Evolutionary conservation across 2,888 invertebrate genomes (phyloP).

Genomic region (Sesia bembeciformis): DNA sequence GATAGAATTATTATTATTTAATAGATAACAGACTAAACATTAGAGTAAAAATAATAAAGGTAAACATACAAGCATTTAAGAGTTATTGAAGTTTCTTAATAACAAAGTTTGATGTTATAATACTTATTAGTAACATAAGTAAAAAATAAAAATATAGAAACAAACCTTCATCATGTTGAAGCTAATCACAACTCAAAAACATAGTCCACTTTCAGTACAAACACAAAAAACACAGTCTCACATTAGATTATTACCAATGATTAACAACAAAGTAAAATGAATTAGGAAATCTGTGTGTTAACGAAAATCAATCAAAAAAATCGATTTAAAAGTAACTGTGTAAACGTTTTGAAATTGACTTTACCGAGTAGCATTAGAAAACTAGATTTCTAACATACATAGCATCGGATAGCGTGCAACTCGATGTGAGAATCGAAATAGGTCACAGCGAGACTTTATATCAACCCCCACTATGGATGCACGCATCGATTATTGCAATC

Average conservation of each 20-base stretch:
- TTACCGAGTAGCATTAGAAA: not conserved
- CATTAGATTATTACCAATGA: not conserved
- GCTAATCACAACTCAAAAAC: constrained; percentile 4
- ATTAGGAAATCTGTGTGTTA: too few species aligned
- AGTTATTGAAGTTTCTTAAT: too few species aligned
- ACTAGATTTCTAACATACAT: not conserved
- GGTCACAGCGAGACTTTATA: constrained; percentile 54
- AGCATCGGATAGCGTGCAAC: constrained; percentile 22
- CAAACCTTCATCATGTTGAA: constrained; percentile 26
- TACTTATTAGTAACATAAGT: too few species aligned
- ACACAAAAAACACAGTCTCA: constrained; percentile 3
- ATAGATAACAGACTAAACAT: too few species aligned
- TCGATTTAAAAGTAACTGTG: too few species aligned
- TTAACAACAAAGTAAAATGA: too few species aligned
- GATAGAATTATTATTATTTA: too few species aligned
- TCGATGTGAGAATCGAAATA: constrained; percentile 52
- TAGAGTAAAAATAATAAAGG: too few species aligned
- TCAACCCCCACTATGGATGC: constrained; percentile 29
- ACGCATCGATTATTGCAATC: not conserved
- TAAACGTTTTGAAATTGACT: too few species aligned
- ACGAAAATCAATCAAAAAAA: too few species aligned
- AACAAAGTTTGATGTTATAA: too few species aligned
- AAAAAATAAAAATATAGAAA: not conserved
- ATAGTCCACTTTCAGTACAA: constrained; percentile 10
- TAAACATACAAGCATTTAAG: too few species aligned